Evolutionary conservation across 2,888 invertebrate species (phyloP), one percentile per base, ranked within the genome.

Genomic region (Thysanoteuthis rhombus): DNA sequence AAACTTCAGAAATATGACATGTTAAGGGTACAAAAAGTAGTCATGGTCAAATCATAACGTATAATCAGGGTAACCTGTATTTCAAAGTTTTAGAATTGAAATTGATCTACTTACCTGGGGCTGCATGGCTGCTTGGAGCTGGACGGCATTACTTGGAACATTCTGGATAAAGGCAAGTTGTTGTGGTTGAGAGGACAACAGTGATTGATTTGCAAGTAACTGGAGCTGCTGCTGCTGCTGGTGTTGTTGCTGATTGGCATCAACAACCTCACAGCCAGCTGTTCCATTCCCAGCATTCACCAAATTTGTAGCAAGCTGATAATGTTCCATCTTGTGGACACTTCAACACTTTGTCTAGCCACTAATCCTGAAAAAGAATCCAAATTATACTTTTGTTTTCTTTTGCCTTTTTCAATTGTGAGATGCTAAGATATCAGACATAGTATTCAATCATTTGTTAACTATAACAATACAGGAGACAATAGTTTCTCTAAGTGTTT

Each of bases 141-240:
- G 92, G 92, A 92, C 92, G 92, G 92, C 92, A 92, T 36, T 45
- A 36, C 45, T 92, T 45, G 92, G 92, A 42, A 92, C 92, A 92
- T 92, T 92, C 39, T 92, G 92, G n/a, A 92, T 45, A 92, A 92
- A 92, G 45, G 92, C 45, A 45, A 92, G 92, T 45, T 92, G 92
- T 92, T 92, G 92, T n/a, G 92, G 92, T 92, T 92, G 92, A 36
- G 92, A 40, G 42, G 92, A 92, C 45, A 92, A 40, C 40, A 92
- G 42, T 45, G 92, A 92, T 92, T 92, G 92, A 92, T 92, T 92
- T 42, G 92, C 92, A 40, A 92, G 92, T 45, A 92, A 45, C 42
- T 92, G 92, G 42, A 92, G n/a, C 92, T 92, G 92, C 45, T 91
- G 91, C 28, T 91, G 91, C n/a, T 91, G 91, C 0, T 40, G n/a